phyloP scores from a whole-genome alignment of 1,140 invertebrate species.

The Drosophila sproati region DNA sequence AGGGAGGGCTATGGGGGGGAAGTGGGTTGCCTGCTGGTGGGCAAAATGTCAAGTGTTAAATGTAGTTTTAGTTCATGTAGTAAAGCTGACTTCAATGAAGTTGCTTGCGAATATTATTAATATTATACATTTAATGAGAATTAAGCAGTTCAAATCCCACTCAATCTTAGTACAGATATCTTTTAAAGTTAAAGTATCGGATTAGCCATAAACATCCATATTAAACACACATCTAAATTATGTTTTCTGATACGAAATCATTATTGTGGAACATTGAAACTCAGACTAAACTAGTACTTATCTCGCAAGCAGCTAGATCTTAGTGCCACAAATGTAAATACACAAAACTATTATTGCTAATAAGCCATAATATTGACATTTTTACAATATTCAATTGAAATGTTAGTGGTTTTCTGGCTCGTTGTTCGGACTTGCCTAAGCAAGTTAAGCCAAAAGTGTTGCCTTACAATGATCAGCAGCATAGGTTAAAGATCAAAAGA shows the following conservation, averaged over 20 bases:
- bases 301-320: no score
- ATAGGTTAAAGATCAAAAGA: constrained; percentile 42
- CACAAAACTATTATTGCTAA: no score
- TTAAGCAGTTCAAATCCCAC: no score
- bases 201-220: no score
- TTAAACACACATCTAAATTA: no score
- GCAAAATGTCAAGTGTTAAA: constrained; percentile 42
- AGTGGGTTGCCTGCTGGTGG: neutral
- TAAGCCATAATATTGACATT: neutral
- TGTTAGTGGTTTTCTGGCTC: neutral
- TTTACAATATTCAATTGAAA: neutral
- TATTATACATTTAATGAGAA: neutral
- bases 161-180: no score
- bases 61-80: no score
- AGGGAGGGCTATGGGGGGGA: neutral
- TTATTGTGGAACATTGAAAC: no score
- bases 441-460: constrained; percentile 7
- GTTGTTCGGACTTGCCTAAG: neutral
- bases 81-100: neutral
- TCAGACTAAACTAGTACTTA: no score
- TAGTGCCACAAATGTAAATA: no score
- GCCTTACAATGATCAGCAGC: constrained; percentile 15
- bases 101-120: neutral
- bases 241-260: no score
- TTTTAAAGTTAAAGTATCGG: no score